These are phyloP conservation scores for Cardiocondyla obscurior DNA, from an alignment of 1,140 invertebrate species.

Conservation along the genomic window DNA sequence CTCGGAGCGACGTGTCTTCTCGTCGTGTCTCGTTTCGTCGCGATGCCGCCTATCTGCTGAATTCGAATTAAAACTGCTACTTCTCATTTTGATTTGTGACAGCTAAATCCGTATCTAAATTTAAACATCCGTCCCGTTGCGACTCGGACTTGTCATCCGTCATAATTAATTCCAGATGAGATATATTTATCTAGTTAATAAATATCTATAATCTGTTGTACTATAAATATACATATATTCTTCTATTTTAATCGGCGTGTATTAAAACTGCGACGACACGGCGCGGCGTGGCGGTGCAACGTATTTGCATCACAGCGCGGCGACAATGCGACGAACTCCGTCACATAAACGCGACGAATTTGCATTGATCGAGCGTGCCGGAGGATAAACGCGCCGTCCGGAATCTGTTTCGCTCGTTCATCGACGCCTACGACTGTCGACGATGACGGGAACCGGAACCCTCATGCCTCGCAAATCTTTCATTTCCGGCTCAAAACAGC, in stretches of 20 bases:
- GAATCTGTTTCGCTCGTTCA: constrained; percentile 28
- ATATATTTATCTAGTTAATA: background rate
- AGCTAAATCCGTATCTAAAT: constrained; percentile 48
- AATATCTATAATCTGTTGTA: background rate
- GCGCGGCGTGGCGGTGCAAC: constrained; percentile 17
- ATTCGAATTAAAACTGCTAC: constrained; percentile 60
- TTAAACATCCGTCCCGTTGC: background rate
- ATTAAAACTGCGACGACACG: background rate
- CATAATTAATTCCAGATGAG: constrained; percentile 48
- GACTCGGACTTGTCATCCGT: constrained; percentile 23
- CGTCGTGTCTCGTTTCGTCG: constrained; percentile 2
- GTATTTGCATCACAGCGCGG: constrained; percentile 8
- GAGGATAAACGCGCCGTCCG: constrained; percentile 3
- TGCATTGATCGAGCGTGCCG: constrained; percentile 25
- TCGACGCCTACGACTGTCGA: constrained; percentile 17
- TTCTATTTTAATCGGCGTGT: background rate
- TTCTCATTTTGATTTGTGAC: constrained; percentile 46
- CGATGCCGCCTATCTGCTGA: constrained; percentile 13
- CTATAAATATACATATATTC: no score
- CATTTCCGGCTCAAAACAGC: constrained; percentile 65
- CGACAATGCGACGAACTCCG: constrained; percentile 12
- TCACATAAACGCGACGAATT: constrained; percentile 17
- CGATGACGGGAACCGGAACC: constrained; percentile 50
- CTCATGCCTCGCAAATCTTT: constrained; percentile 62
- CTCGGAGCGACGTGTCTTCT: constrained; percentile 6